Evolutionary conservation across 2,113 vertebrate species (phyloP).

Genomic region (Junco hyemalis): DNA sequence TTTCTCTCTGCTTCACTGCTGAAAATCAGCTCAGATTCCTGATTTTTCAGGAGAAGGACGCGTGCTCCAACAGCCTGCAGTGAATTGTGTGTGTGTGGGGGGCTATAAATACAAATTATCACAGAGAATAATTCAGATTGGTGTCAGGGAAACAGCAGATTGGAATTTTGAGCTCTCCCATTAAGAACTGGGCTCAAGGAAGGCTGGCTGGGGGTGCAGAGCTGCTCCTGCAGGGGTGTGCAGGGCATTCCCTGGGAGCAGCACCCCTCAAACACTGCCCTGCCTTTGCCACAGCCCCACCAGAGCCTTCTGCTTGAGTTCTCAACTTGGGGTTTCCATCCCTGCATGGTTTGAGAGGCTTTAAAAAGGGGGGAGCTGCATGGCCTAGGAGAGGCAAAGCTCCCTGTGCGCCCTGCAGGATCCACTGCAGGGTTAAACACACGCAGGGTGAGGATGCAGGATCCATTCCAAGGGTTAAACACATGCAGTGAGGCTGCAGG

Average conservation of each 20-base stretch:
- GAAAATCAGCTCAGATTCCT: neutral
- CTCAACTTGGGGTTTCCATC: neutral
- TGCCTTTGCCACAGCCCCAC: neutral
- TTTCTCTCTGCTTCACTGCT: slow-evolving; percentile 12
- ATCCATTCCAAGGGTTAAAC: no score
- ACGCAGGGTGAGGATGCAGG: no score
- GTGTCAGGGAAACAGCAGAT: neutral
- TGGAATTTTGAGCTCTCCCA: neutral
- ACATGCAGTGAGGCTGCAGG: no score
- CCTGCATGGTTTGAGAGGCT: slow-evolving; percentile 14
- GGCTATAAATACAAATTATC: neutral
- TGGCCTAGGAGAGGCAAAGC: neutral
- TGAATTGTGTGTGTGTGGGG: neutral
- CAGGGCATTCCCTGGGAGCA: neutral
- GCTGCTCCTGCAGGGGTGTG: neutral
- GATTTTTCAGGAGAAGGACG: neutral
- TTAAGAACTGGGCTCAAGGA: neutral
- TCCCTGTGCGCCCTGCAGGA: neutral
- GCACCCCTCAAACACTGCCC: neutral
- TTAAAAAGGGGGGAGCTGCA: neutral
- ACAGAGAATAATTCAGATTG: neutral
- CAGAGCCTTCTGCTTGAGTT: neutral
- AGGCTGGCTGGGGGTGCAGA: neutral
- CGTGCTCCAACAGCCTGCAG: neutral
- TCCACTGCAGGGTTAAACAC: no score